Percentiles rank a stretch among this genome's conserved stretches.
Conservation (phyloP, 2,113 vertebrate species). For the Rhinopithecus roxellana region DNA sequence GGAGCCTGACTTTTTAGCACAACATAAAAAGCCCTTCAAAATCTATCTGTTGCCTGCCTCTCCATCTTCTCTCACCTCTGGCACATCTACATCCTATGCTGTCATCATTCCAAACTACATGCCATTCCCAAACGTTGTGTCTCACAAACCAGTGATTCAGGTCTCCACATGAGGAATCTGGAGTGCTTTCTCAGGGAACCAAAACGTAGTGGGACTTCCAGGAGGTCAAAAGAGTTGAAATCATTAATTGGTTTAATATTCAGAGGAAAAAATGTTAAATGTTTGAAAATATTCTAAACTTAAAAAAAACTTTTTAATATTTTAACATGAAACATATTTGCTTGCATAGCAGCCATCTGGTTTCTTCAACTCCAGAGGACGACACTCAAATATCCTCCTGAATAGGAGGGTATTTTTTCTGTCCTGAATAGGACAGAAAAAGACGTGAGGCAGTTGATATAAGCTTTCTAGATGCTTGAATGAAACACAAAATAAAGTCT, state of each 20-base stretch:
- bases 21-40: background rate
- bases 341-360: background rate
- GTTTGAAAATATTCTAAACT: conserved; percentile 31
- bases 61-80: background rate
- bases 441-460: background rate
- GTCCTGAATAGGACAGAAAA: background rate
- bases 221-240: background rate
- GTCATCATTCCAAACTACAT: background rate
- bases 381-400: conserved; percentile 8
- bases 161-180: background rate
- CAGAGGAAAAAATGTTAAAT: background rate
- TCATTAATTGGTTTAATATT: background rate
- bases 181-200: background rate
- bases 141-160: background rate
- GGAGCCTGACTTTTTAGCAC: background rate
- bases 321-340: background rate
- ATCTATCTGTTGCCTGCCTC: background rate
- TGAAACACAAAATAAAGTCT: conserved; percentile 16
- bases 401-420: background rate
- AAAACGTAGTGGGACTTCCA: background rate
- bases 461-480: background rate
- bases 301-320: conserved; percentile 5
- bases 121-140: background rate
- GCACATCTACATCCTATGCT: background rate
- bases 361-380: conserved; percentile 1